Conservation (phyloP, 2,888 invertebrate species). For the Trissoscelio sp. region DNA sequence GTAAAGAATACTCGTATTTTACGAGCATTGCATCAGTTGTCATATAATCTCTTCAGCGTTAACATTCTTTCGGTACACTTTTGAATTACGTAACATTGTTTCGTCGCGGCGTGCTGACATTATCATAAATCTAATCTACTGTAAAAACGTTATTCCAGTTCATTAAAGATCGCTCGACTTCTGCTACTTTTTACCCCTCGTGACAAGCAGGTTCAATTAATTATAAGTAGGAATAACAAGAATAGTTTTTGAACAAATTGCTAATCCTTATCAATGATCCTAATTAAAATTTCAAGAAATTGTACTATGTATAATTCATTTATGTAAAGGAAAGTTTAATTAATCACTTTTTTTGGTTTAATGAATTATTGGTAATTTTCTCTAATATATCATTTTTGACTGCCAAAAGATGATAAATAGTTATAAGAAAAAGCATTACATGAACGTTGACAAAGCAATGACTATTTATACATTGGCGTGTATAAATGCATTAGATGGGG, state of each 20-base stretch:
- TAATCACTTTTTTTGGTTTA: no score
- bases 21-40: slow-evolving; percentile 38
- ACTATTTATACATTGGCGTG: no score
- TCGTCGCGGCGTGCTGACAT: slow-evolving; percentile 14
- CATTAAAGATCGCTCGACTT: slow-evolving; percentile 17
- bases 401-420: no score
- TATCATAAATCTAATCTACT: slow-evolving; percentile 44
- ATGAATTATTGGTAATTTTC: no score
- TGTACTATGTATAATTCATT: neutral
- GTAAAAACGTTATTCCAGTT: slow-evolving; percentile 30
- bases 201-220: slow-evolving; percentile 2
- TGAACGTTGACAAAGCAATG: no score
- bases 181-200: neutral
- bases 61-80: slow-evolving; percentile 27
- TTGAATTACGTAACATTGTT: slow-evolving; percentile 33
- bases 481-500: neutral
- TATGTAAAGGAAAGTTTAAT: no score
- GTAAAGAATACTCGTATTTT: slow-evolving; percentile 12
- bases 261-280: neutral
- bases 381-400: no score
- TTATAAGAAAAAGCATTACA: no score
- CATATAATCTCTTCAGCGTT: slow-evolving; percentile 17
- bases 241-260: neutral
- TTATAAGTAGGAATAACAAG: neutral
- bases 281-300: neutral